Evolutionary conservation across 2,113 vertebrate genomes (phyloP).

Genomic region (Hypocryptadius cinnamomeus): DNA sequence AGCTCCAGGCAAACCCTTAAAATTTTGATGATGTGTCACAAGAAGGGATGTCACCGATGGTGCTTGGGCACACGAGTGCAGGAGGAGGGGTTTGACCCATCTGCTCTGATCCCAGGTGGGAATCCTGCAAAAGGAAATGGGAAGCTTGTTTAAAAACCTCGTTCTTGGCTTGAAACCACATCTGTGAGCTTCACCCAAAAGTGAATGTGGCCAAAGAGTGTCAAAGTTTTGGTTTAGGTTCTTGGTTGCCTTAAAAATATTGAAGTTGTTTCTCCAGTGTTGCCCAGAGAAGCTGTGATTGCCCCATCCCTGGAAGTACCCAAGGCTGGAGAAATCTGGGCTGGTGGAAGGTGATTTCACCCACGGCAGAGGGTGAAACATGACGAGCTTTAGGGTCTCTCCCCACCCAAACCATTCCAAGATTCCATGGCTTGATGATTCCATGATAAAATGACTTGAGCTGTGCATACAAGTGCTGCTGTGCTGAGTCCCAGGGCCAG

Average conservation of each 20-base stretch:
- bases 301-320: not conserved
- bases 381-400: not conserved
- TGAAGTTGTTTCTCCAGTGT: not conserved
- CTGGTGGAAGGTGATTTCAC: not conserved
- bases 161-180: not conserved
- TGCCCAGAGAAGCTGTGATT: not conserved
- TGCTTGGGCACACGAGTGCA: not conserved
- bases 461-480: not conserved
- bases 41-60: not conserved
- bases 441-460: not conserved
- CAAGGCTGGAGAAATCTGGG: not conserved
- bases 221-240: not conserved
- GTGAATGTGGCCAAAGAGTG: rapidly evolving
- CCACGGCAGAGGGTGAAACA: not conserved
- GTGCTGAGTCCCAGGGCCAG: not conserved
- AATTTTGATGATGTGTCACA: not conserved
- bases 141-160: not conserved
- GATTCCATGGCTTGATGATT: not conserved
- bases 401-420: not conserved
- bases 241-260: not conserved
- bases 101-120: rapidly evolving
- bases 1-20: not conserved
- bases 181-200: not conserved
- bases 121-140: not conserved
- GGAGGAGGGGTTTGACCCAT: not conserved